These are phyloP conservation scores for Gerris buenoi DNA, from an alignment of 1,140 invertebrate genomes.

Conservation along the genomic window DNA sequence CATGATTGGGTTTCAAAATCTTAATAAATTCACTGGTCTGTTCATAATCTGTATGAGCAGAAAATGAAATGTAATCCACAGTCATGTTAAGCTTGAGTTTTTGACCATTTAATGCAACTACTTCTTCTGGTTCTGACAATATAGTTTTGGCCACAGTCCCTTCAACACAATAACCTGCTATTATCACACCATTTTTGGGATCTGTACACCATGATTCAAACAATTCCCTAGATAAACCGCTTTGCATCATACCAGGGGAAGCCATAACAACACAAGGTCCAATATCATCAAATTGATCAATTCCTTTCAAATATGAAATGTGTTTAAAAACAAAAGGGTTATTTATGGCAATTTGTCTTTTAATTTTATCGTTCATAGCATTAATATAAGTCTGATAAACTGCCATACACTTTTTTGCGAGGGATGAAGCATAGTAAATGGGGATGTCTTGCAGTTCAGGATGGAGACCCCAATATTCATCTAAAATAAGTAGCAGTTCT, in stretches of 20 bases:
- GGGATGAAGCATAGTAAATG: constrained; percentile 96
- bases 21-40: constrained; percentile 97
- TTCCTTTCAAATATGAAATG: constrained; percentile 96
- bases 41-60: constrained; percentile 97
- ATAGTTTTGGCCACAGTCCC: constrained; percentile 95
- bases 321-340: constrained; percentile 99
- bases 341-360: constrained; percentile 89
- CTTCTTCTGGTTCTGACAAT: constrained; percentile 94
- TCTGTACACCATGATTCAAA: constrained; percentile 99
- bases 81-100: constrained; percentile 93
- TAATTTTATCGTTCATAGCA: constrained; percentile 97
- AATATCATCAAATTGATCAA: constrained; percentile 98
- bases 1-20: constrained; percentile 83
- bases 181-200: constrained; percentile 93
- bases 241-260: constrained; percentile 99
- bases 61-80: constrained; percentile 98
- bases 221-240: constrained; percentile 86
- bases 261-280: constrained; percentile 99
- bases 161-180: constrained; percentile 97
- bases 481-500: constrained; percentile 88
- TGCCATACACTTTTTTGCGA: constrained; percentile 99
- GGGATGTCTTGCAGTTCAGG: constrained; percentile 97
- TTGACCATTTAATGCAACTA: constrained; percentile 85
- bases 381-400: constrained; percentile 99
- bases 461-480: constrained; percentile 97